Base-by-base conservation (phyloP, 2,113 vertebrate genomes). In the Scalopus aquaticus region DNA sequence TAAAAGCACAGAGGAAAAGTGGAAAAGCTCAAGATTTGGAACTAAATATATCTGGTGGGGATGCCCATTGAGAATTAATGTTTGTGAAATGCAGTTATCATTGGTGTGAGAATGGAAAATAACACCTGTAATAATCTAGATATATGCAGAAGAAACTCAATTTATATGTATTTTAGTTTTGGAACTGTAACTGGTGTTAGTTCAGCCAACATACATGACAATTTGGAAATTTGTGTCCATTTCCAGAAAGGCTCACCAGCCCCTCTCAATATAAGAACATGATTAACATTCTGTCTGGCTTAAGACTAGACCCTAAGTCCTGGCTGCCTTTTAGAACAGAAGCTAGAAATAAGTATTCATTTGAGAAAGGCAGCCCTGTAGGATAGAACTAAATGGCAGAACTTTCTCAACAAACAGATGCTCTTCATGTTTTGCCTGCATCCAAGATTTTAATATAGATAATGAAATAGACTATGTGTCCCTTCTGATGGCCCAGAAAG, bases 371-470 rank as follows among this genome's bases (percentile, higher is more conserved):
- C 6, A 37, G 60, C 13, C 74, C 51, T 44, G 46, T 17, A 70
- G 94, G 60, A 32, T 0, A 64, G 44, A 49, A 28, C 74, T 9
- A 94, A 92, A 62, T 42, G 24, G 77, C 32, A 69, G 76, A 78
- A 49, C n/a, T 73, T 84, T 90, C 54, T 93, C 46, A 32, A 28
- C 35, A 67, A 0, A 24, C 15, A 37, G 6, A 91, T 79, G 30
- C 44, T 89, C 80, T 62, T 95, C 9, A 51, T 88, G 22, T 8
- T 60, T n/a, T 0, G 10, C 17, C 54, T 67, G 79, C 35, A 73
- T 42, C 67, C 5, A 22, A 93, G 92, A 96, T 95, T 97, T 91
- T 93, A 96, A 94, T 94, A 81, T 51, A 96, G 95, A 97, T 81
- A 70, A 86, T 16, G 37, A 65, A 79, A 60, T 2, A 46, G 24